Evolutionary conservation across 2,888 invertebrate species (phyloP), one percentile per base, ranked within the genome.

Genomic region (Ormyrus labotus): DNA sequence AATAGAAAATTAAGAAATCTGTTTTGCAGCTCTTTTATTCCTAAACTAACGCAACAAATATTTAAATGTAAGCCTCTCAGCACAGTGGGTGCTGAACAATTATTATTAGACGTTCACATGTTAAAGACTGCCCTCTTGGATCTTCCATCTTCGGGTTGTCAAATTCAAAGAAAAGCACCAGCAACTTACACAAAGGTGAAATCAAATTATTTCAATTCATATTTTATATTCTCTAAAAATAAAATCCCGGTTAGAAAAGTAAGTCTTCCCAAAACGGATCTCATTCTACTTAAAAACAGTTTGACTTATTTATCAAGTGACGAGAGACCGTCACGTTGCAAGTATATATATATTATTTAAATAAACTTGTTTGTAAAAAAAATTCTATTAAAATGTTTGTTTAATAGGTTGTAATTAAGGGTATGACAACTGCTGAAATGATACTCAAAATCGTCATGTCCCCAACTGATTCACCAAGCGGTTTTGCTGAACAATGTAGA

Each of bases 351-450:
- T 19, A n/a, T 93, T 0, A 92, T 92, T 7, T 34, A 64, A 74
- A 13, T 67, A 64, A 50, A 57, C 0, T 50, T 78, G 11, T 93
- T 70, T 67, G 81, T 69, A 64, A 34, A 34, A 34, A 3, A 34
- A 34, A 34, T 34, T 34, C 34, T 34, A 34, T 34, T 34, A 34
- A 34, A 34, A 34, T 34, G 34, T 34, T 34, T 34, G 34, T 34
- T 34, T 34, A 34, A 34, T 78, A 94, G 90, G 93, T 95, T 50
- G 96, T 97, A 0, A 94, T 96, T 0, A 95, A 95, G 91, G 93
- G 98, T 55, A 99, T 99, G 98, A 97, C 97, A 0, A 97, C 97
- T 88, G 99, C 99, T 0, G 99, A 99, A 91, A 98, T 99, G 97
- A 96, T 99, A 58, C 92, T 99, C n/a, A 99, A 99, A 92, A 93